A percentile compares a stretch with the other conserved stretches of the same genome.
Conservation (phyloP, 2,797 vertebrate species). For the Perodicticus potto region DNA sequence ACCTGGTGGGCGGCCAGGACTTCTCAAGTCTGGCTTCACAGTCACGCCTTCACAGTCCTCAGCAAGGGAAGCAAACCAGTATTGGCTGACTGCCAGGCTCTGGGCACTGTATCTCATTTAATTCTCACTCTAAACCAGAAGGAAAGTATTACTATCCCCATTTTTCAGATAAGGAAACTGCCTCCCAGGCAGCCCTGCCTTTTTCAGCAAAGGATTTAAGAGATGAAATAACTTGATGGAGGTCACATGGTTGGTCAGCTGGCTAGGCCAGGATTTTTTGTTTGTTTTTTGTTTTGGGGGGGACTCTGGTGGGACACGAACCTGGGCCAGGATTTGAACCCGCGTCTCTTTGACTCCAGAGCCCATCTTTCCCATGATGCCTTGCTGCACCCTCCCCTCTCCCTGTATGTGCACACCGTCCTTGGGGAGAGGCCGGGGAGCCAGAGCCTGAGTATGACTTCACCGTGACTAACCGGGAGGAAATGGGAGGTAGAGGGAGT, state of each 20-base stretch:
- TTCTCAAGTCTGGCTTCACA: background rate
- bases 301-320: no score
- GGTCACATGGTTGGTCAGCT: background rate
- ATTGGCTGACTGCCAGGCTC: background rate
- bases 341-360: background rate
- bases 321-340: background rate
- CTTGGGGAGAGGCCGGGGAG: slow-evolving; percentile 72
- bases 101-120: background rate
- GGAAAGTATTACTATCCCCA: background rate
- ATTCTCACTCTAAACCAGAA: background rate
- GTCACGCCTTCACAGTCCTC: background rate
- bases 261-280: background rate
- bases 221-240: slow-evolving; percentile 19
- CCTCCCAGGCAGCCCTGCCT: background rate
- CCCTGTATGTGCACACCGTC: background rate
- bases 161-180: background rate
- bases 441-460: slow-evolving; percentile 39
- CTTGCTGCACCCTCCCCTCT: background rate
- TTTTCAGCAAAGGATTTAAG: background rate
- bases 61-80: background rate
- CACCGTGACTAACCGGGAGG: slow-evolving; percentile 74
- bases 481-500: slow-evolving; percentile 31
- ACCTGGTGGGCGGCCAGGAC: background rate
- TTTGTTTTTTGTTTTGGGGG: background rate
- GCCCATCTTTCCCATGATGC: background rate